Evolutionary conservation across 2,113 vertebrate genomes (phyloP).

Genomic region (Strix uralensis): DNA sequence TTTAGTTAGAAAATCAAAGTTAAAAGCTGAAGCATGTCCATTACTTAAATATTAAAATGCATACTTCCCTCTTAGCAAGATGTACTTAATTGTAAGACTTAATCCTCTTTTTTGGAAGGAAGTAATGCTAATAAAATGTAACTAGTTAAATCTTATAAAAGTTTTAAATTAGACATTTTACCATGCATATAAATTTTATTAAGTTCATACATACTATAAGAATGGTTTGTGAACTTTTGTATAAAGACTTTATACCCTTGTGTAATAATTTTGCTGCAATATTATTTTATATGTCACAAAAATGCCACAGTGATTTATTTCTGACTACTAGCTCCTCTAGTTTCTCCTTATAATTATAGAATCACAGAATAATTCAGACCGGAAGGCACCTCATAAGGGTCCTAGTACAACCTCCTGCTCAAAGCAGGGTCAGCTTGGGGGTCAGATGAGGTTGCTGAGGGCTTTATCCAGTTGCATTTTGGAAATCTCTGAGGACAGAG

Average conservation of each 20-base stretch:
- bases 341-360: background rate
- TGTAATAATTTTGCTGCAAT: background rate
- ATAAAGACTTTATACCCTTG: background rate
- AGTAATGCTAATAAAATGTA: background rate
- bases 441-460: background rate
- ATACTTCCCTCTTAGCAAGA: conserved; percentile 5
- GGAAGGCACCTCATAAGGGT: background rate
- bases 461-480: background rate
- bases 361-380: background rate
- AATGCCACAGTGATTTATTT: background rate
- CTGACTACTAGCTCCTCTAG: background rate
- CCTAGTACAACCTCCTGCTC: background rate
- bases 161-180: background rate
- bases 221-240: background rate
- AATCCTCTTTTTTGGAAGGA: background rate
- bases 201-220: background rate
- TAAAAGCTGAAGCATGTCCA: conserved; percentile 7
- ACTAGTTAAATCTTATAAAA: background rate
- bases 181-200: background rate
- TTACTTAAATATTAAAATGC: conserved; percentile 10
- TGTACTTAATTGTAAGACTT: background rate
- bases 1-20: background rate
- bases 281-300: conserved; percentile 4
- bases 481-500: background rate
- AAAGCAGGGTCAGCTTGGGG: background rate